Evolutionary conservation across 2,888 invertebrate species (phyloP).

Genomic region (Embidobia sp.): DNA sequence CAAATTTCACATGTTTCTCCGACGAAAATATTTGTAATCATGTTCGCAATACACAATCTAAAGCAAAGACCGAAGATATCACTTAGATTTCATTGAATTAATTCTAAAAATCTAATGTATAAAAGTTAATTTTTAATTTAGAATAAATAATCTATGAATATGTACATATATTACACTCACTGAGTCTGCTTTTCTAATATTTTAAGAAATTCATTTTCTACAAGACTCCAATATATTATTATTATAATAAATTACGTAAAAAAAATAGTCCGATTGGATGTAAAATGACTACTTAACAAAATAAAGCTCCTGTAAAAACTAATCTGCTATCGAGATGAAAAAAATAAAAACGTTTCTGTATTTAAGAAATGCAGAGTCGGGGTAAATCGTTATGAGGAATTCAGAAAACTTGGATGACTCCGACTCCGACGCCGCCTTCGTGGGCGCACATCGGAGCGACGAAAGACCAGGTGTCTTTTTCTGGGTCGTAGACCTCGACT

Average conservation of each 20-base stretch:
- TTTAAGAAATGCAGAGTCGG: constrained; percentile 1
- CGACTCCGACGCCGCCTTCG: constrained; percentile 95
- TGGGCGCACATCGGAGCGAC: constrained; percentile 91
- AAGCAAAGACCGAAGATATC: too few relatives aligned
- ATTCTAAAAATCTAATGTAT: constrained; percentile 18
- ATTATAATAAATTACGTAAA: too few relatives aligned
- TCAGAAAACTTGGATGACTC: constrained; percentile 86
- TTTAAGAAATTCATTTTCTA: not conserved
- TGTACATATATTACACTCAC: constrained; percentile 38
- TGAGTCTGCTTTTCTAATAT: constrained; percentile 16
- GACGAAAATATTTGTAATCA: too few relatives aligned
- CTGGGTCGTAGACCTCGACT: constrained; percentile 92
- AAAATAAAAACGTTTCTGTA: too few relatives aligned
- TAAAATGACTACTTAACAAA: too few relatives aligned
- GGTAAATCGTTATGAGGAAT: too few relatives aligned
- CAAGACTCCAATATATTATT: too few relatives aligned
- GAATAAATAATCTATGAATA: constrained; percentile 37
- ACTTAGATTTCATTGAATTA: too few relatives aligned
- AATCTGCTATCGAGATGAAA: not conserved
- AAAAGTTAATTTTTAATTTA: constrained; percentile 32
- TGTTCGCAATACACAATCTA: too few relatives aligned
- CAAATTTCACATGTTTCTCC: too few relatives aligned
- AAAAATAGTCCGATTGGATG: too few relatives aligned
- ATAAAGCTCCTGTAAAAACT: too few relatives aligned
- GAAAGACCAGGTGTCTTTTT: constrained; percentile 87